Evolutionary conservation across 2,797 vertebrate species (phyloP).

Genomic region (Leuciscus waleckii): DNA sequence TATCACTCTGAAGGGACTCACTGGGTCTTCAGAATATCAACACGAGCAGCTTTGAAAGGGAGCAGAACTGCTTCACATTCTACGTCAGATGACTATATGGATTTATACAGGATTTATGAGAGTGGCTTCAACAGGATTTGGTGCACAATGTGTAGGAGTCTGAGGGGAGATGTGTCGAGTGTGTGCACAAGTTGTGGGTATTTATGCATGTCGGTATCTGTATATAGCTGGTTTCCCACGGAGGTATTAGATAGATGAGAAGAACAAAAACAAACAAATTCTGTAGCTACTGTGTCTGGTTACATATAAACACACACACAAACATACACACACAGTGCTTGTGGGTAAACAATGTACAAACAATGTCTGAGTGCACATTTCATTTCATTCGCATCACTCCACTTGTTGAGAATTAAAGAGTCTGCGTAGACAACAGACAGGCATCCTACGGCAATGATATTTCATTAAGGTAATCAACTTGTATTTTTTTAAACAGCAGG

Average conservation of each 20-base stretch:
- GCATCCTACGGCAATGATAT: conserved; percentile 27
- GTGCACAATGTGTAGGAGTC: conserved; percentile 3
- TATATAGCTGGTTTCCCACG: conserved; percentile 28
- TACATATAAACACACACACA: conserved; percentile 8
- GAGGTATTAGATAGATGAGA: conserved; percentile 29
- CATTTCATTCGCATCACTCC: conserved; percentile 28
- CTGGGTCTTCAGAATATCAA: conserved; percentile 55
- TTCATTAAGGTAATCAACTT: conserved; percentile 42
- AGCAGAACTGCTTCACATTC: conserved; percentile 42
- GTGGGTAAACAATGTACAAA: conserved; percentile 10
- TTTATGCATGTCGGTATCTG: conserved; percentile 13
- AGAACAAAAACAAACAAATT: conserved; percentile 24
- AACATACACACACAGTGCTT: neutral
- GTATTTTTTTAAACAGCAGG: conserved; percentile 4
- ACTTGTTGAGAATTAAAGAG: conserved; percentile 25
- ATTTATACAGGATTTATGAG: conserved; percentile 38
- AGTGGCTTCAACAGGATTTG: conserved; percentile 33
- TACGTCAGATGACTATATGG: conserved; percentile 32
- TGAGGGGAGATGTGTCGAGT: conserved; percentile 6
- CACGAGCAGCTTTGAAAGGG: conserved; percentile 43
- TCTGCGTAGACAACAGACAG: conserved; percentile 19
- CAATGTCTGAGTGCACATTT: conserved; percentile 31
- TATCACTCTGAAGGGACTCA: conserved; percentile 55
- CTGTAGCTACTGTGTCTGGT: conserved; percentile 19
- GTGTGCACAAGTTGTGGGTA: neutral